A percentile compares a stretch with the other conserved stretches of the same genome.
Evolutionary conservation across 2,888 invertebrate species (phyloP).

Genomic region (Hypolimnas misippus): DNA sequence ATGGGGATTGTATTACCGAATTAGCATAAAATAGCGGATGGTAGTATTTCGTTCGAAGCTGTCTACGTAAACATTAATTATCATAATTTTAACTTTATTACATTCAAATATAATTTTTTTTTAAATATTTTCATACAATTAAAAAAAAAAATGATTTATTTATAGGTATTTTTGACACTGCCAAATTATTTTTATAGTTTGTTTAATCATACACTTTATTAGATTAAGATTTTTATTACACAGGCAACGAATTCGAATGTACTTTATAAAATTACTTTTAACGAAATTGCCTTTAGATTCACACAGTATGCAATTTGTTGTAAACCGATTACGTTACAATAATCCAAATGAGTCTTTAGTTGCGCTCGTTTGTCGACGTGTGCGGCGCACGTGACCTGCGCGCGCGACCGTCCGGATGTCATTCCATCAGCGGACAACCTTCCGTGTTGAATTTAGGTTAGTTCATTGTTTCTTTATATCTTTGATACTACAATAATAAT

Average conservation of each 20-base stretch:
- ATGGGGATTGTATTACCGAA: slow-evolving; percentile 79
- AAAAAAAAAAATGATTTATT: too few species aligned
- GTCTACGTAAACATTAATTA: slow-evolving; percentile 73
- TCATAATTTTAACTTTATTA: slow-evolving; percentile 54
- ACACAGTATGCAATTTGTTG: slow-evolving; percentile 52
- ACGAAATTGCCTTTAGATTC: slow-evolving; percentile 23
- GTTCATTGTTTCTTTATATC: slow-evolving; percentile 8
- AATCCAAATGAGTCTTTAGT: slow-evolving; percentile 69
- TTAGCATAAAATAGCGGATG: slow-evolving; percentile 73
- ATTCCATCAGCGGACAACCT: slow-evolving; percentile 46
- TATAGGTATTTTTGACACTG: background rate
- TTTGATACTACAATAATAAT: too few species aligned
- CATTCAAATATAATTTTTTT: background rate
- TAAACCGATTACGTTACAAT: slow-evolving; percentile 71
- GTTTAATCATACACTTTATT: background rate
- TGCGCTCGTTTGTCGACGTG: slow-evolving; percentile 68
- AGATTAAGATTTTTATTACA: background rate
- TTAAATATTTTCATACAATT: background rate
- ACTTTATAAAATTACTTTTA: slow-evolving; percentile 21
- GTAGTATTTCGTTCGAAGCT: slow-evolving; percentile 46
- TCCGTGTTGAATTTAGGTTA: slow-evolving; percentile 29
- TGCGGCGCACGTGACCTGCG: slow-evolving; percentile 64
- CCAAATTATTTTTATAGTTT: background rate
- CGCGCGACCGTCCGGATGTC: slow-evolving; percentile 58
- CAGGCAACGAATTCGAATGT: slow-evolving; percentile 3